These are phyloP conservation scores for Erythrocercus mccallii DNA, from an alignment of 2,113 vertebrate species.

Conservation along the genomic window DNA sequence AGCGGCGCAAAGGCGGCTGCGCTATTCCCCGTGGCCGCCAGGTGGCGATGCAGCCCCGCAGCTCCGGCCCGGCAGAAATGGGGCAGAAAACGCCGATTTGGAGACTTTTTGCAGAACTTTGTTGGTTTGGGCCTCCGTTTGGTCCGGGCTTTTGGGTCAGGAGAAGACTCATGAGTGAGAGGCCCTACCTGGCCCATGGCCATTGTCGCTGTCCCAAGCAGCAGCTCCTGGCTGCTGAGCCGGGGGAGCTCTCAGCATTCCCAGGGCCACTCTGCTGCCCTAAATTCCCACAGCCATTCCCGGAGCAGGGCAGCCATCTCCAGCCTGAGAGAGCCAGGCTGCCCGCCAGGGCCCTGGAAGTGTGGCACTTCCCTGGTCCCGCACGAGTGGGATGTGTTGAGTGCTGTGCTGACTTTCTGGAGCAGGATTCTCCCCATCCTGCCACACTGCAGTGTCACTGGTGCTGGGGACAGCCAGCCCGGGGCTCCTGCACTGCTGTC, in stretches of 20 bases:
- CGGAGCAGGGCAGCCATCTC: accelerated
- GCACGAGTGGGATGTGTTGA: accelerated
- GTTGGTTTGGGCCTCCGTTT: neutral
- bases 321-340: neutral
- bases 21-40: neutral
- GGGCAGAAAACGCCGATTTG: accelerated
- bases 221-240: neutral
- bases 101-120: accelerated
- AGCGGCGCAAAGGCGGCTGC: neutral
- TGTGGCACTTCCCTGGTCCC: accelerated
- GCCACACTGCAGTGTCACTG: neutral
- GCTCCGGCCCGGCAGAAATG: accelerated
- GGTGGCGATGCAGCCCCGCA: neutral
- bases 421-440: neutral
- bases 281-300: accelerated
- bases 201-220: neutral
- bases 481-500: neutral
- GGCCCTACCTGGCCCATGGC: accelerated
- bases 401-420: neutral
- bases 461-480: neutral
- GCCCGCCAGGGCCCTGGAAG: neutral
- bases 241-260: neutral
- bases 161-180: neutral
- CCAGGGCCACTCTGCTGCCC: accelerated
- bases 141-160: neutral